Percentiles rank a stretch among this genome's conserved stretches.
These are phyloP conservation scores for Brotogeris chrysoptera DNA, from an alignment of 2,797 vertebrate genomes.

Conservation along the genomic window DNA sequence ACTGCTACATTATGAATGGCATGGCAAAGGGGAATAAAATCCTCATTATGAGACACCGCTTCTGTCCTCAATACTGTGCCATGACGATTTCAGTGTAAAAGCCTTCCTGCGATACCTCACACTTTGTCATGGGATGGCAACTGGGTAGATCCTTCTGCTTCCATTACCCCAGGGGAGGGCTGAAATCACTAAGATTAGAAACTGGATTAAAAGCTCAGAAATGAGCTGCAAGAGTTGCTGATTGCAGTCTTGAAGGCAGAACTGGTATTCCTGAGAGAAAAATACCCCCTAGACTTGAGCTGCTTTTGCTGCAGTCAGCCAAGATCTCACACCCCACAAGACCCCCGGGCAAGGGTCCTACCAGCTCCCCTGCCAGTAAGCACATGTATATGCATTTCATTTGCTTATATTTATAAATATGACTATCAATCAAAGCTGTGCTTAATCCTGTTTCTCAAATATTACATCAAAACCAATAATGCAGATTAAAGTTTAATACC, in stretches of 20 bases:
- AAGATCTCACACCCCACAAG: not conserved
- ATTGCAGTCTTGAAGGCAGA: not conserved
- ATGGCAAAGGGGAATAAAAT: conserved; percentile 40
- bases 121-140: not conserved
- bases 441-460: conserved; percentile 1
- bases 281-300: not conserved
- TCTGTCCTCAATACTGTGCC: not conserved
- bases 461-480: not conserved
- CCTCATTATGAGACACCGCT: not conserved
- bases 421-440: not conserved
- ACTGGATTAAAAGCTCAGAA: conserved; percentile 57
- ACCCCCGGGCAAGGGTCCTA: not conserved
- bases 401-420: not conserved
- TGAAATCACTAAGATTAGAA: conserved; percentile 8
- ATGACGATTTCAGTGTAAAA: not conserved
- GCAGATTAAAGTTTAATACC: not conserved
- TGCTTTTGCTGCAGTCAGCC: not conserved
- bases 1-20: not conserved
- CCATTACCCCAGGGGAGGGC: not conserved
- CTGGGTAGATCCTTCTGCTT: not conserved
- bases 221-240: not conserved
- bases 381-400: not conserved
- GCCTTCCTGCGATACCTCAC: fast-evolving
- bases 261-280: not conserved
- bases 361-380: not conserved